Conservation (phyloP, 2,797 vertebrate genomes). For the Toxotes lorentzi region DNA sequence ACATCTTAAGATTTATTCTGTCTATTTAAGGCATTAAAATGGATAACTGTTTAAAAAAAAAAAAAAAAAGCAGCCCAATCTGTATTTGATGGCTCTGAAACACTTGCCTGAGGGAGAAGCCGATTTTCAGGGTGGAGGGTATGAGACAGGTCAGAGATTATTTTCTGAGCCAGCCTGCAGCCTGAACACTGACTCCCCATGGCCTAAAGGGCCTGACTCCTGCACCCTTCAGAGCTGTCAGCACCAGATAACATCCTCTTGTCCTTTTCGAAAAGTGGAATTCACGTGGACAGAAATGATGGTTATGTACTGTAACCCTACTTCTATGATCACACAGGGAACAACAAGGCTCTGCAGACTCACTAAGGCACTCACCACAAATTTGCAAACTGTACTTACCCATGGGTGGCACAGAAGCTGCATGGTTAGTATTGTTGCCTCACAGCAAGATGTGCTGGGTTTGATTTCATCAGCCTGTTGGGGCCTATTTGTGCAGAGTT, state of each 20-base stretch:
- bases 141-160: constrained; percentile 38
- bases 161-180: constrained; percentile 31
- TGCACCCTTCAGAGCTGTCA: constrained; percentile 22
- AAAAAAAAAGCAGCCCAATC: background rate
- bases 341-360: constrained; percentile 46
- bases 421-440: constrained; percentile 37
- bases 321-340: constrained; percentile 25
- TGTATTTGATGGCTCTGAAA: constrained; percentile 12
- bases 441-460: constrained; percentile 23
- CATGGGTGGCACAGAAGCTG: constrained; percentile 30
- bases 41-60: background rate
- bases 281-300: background rate
- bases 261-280: constrained; percentile 12
- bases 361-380: constrained; percentile 9
- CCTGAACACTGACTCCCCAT: constrained; percentile 17
- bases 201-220: constrained; percentile 22
- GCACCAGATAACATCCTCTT: background rate
- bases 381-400: constrained; percentile 27
- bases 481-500: constrained; percentile 27
- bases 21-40: constrained; percentile 3
- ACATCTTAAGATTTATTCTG: background rate
- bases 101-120: background rate
- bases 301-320: constrained; percentile 31
- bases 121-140: constrained; percentile 14
- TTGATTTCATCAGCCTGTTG: constrained; percentile 42